Conservation (phyloP, 2,888 invertebrate species). For the Helobdella robusta region DNA sequence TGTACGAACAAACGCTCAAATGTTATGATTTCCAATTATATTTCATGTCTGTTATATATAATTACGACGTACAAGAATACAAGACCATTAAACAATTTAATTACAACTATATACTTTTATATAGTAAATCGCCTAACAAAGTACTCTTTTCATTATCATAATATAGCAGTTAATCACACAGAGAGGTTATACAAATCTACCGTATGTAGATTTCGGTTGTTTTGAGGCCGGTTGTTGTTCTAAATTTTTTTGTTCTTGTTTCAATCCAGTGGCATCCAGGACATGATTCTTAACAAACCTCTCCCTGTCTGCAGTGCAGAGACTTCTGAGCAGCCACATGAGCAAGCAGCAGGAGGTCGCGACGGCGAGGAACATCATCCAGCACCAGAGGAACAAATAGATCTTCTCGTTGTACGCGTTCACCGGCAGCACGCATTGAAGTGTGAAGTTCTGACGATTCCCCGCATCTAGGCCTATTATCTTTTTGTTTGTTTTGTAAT, state of each 20-base stretch:
- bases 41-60: too few relatives aligned
- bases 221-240: background rate
- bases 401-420: slow-evolving; percentile 35
- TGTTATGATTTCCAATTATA: too few relatives aligned
- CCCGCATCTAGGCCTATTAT: slow-evolving; percentile 29
- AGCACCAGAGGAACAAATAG: slow-evolving; percentile 35
- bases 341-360: slow-evolving; percentile 28
- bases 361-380: slow-evolving; percentile 28
- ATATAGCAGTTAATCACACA: too few relatives aligned
- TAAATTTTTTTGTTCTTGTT: background rate
- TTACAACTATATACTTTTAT: too few relatives aligned
- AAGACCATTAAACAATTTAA: too few relatives aligned
- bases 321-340: slow-evolving; percentile 27
- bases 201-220: too few relatives aligned
- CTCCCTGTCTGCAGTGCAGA: slow-evolving; percentile 21
- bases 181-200: too few relatives aligned
- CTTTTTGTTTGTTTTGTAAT: too few relatives aligned
- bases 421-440: slow-evolving; percentile 33
- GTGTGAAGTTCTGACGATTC: slow-evolving; percentile 29
- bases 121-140: too few relatives aligned
- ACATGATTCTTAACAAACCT: slow-evolving; percentile 22
- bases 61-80: too few relatives aligned
- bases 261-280: slow-evolving; percentile 6
- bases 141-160: too few relatives aligned
- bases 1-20: too few relatives aligned